Conservation (phyloP, 1,140 invertebrate genomes). For the Stegodyphus mimosarum region DNA sequence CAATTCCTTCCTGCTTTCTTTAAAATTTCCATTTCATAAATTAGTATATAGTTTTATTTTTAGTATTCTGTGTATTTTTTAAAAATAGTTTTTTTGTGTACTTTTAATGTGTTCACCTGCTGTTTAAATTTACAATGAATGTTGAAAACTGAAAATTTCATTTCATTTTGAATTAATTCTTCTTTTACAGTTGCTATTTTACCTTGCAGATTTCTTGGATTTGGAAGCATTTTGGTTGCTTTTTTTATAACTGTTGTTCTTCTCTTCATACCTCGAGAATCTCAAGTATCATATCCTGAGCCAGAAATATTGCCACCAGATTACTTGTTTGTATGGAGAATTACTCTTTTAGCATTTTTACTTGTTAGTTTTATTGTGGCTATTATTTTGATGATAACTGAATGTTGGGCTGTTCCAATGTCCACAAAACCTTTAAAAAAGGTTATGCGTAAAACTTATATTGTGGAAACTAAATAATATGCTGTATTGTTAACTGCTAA, state of each 20-base stretch:
- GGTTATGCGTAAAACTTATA: constrained; percentile 1
- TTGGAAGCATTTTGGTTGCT: constrained; percentile 8
- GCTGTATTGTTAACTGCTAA: too few relatives aligned
- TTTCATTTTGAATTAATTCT: neutral
- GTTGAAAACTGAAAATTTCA: neutral
- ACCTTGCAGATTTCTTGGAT: constrained; percentile 36
- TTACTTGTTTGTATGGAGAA: constrained; percentile 42
- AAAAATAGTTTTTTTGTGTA: neutral
- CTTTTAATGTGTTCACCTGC: neutral
- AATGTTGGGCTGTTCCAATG: constrained; percentile 23
- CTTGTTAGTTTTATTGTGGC: constrained; percentile 5
- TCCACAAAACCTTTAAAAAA: constrained; percentile 31
- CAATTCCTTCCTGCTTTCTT: neutral
- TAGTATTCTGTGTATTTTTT: neutral
- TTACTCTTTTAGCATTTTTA: constrained; percentile 22
- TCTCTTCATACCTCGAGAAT: constrained; percentile 10
- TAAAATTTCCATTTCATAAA: neutral
- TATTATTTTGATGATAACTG: constrained; percentile 23
- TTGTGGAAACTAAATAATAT: too few relatives aligned
- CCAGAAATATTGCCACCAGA: constrained; percentile 14
- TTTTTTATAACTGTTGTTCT: constrained; percentile 21
- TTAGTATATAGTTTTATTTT: neutral
- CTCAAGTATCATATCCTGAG: neutral
- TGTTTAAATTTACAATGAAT: neutral
- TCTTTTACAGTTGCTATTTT: neutral